A percentile compares a stretch with the other conserved stretches of the same genome.
Conservation (phyloP, 2,797 vertebrate species). For the Mus minutoides region DNA sequence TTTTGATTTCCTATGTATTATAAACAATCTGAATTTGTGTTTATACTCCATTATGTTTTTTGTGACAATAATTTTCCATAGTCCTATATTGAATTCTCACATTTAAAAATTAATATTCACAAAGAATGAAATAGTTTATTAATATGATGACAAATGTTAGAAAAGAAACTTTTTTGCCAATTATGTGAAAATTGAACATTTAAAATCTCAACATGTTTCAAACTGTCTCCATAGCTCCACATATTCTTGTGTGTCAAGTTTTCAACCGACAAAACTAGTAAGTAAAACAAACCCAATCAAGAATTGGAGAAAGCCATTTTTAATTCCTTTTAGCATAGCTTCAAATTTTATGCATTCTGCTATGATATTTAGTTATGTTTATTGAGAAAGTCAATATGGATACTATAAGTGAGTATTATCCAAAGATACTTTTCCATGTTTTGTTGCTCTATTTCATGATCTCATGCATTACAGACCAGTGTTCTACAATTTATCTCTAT, state of each 20-base stretch:
- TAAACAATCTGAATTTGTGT: background rate
- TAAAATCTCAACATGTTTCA: background rate
- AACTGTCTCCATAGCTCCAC: background rate
- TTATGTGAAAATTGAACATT: background rate
- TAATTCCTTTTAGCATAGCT: background rate
- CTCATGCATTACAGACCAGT: no score
- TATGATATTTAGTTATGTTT: no score
- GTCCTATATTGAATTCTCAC: background rate
- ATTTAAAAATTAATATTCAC: background rate
- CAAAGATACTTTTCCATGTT: background rate
- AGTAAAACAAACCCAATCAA: background rate
- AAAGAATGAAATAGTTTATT: background rate
- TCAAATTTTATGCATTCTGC: background rate
- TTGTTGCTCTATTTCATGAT: background rate
- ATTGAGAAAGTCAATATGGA: background rate
- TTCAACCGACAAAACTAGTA: background rate
- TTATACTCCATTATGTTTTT: background rate
- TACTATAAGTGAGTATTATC: background rate
- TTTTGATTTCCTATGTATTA: background rate
- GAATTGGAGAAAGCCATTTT: background rate
- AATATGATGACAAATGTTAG: background rate
- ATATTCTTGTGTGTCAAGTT: background rate
- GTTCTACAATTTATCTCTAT: background rate
- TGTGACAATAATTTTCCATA: background rate
- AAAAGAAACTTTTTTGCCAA: background rate